These are phyloP conservation scores for Pyralis farinalis DNA, from an alignment of 2,888 invertebrate genomes.

Conservation along the genomic window DNA sequence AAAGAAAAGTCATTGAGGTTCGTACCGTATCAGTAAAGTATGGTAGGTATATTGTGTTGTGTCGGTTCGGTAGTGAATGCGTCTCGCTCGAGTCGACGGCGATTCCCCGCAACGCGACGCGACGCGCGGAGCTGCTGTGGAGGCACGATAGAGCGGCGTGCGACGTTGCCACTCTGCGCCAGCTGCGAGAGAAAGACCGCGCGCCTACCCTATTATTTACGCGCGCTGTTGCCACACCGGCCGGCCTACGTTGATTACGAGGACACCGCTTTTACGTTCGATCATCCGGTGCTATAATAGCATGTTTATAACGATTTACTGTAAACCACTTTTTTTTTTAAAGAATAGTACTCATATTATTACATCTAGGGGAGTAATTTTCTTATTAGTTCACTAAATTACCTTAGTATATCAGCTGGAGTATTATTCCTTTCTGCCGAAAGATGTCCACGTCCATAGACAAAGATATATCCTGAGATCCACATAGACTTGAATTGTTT, in stretches of 20 bases:
- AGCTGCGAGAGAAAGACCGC: conserved; percentile 79
- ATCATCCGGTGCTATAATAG: conserved; percentile 63
- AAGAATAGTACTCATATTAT: conserved; percentile 21
- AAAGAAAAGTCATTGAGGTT: conserved; percentile 47
- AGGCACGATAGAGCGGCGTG: conserved; percentile 51
- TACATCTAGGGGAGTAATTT: conserved; percentile 17
- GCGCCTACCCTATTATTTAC: conserved; percentile 81
- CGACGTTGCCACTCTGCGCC: conserved; percentile 76
- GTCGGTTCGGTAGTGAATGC: conserved; percentile 50
- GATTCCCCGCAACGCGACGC: conserved; percentile 43
- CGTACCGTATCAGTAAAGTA: conserved; percentile 43
- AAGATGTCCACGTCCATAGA: conserved; percentile 23
- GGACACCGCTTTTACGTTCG: conserved; percentile 80
- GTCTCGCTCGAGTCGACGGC: conserved; percentile 53
- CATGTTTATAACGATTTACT: conserved; percentile 37
- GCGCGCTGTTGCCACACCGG: conserved; percentile 75
- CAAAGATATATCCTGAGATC: conserved; percentile 16
- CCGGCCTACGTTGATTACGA: conserved; percentile 80
- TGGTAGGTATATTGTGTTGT: conserved; percentile 70
- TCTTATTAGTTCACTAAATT: conserved; percentile 17
- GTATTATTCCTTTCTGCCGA: conserved; percentile 21
- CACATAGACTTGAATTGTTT: conserved; percentile 23
- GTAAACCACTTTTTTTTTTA: conserved; percentile 25
- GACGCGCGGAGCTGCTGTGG: conserved; percentile 38
- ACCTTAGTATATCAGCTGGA: conserved; percentile 39